phyloP scores from a whole-genome alignment of 2,797 vertebrate genomes.

The Cyclura pinguis region DNA sequence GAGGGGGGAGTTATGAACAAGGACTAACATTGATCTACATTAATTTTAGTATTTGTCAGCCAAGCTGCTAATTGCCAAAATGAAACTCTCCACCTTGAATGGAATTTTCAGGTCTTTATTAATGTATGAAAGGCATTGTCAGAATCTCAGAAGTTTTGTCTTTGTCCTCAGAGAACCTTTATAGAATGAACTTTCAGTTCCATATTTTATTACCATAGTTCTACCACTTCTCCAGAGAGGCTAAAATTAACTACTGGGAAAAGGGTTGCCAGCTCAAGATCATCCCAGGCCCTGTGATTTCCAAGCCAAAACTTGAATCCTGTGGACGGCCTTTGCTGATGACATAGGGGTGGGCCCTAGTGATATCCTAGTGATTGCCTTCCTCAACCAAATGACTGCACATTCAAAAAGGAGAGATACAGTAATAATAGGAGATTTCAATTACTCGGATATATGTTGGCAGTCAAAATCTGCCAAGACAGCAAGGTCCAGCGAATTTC shows the following conservation, averaged over 20 bases:
- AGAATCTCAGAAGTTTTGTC: not conserved
- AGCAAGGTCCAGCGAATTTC: no score
- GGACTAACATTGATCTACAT: not conserved
- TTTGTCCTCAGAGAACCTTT: not conserved
- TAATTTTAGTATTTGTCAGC: constrained; percentile 22
- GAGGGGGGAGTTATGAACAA: not conserved
- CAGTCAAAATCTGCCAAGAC: no score
- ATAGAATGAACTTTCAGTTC: not conserved
- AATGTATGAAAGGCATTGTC: not conserved
- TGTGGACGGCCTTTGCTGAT: no score
- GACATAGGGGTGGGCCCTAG: no score
- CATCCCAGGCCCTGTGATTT: no score
- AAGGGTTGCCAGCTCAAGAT: accelerated
- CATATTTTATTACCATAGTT: not conserved
- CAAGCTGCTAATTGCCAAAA: constrained; percentile 13
- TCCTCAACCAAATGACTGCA: no score
- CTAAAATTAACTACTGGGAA: not conserved
- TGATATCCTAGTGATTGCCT: no score
- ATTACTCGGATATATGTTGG: no score
- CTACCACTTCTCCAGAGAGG: accelerated
- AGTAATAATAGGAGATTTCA: no score
- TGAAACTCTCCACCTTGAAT: not conserved
- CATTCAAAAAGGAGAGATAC: no score
- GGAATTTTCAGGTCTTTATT: not conserved
- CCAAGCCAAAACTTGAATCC: no score